These are phyloP conservation scores for Dissostichus mawsoni DNA, from an alignment of 2,113 vertebrate species.

Conservation along the genomic window DNA sequence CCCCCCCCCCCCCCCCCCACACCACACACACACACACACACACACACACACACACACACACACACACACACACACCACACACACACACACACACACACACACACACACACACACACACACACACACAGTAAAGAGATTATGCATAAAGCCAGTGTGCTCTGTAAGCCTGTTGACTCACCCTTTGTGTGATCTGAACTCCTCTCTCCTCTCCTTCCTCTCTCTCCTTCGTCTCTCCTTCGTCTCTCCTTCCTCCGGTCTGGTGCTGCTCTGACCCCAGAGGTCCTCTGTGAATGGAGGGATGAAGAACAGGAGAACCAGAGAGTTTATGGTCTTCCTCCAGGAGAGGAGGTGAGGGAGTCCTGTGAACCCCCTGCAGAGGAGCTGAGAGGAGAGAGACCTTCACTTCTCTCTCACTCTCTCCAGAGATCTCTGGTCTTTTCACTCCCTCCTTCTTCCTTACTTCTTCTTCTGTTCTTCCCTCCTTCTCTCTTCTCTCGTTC, in stretches of 20 bases:
- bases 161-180: constrained; percentile 44
- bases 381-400: neutral
- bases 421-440: neutral
- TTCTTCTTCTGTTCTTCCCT: neutral
- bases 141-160: constrained; percentile 42
- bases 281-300: constrained; percentile 12
- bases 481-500: neutral
- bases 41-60: constrained; percentile 10
- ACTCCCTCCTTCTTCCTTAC: neutral
- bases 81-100: constrained; percentile 33
- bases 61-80: constrained; percentile 7
- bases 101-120: neutral
- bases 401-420: neutral
- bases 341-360: neutral
- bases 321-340: neutral
- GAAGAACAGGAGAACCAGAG: neutral
- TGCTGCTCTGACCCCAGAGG: constrained; percentile 9
- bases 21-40: too few species aligned
- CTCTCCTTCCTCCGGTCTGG: neutral
- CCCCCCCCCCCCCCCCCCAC: too few species aligned
- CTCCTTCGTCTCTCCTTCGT: constrained; percentile 9
- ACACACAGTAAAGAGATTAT: constrained; percentile 50
- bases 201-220: constrained; percentile 16
- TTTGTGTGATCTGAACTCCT: constrained; percentile 42
- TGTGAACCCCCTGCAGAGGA: constrained; percentile 5